Base-by-base conservation (phyloP, 2,888 invertebrate species). In the Drosophila maculinotata region DNA sequence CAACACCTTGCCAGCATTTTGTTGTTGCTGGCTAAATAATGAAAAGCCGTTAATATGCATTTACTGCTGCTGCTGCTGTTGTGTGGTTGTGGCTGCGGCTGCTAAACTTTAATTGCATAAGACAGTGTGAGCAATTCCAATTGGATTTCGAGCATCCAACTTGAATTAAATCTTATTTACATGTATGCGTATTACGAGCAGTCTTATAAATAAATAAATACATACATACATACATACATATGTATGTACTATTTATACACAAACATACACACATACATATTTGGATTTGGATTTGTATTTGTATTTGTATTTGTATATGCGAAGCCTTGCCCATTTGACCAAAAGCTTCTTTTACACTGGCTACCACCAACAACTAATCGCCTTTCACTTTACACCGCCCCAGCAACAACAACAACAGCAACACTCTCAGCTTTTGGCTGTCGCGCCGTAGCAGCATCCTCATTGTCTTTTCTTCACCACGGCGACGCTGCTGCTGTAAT, bases 401-500 rank as follows among this genome's bases (percentile, higher is more conserved):
- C 35, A 54, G 5, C 45, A 52, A 15, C 45, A 57, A 25, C 17
- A 39, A n/a, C 38, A 67, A 5, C 41, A 47, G n/a, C 44, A 56
- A 54, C 54, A 66, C 57, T 57, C 60, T 47, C 57, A 47, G 54
- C 31, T n/a, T 47, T 53, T 31, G 41, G 36, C 49, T 57, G 57
- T 39, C 36, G 49, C 58, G n/a, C n/a, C 20, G 20, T 4, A 3
- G 54, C 60, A 65, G 71, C 72, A 80, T 83, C 80, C 69, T 81
- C 60, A 68, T 78, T 78, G 75, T 76, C 78, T 77, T 77, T 77
- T 74, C 76, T 77, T 77, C 76, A 78, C 78, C 76, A 78, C 76
- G 73, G 71, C 81, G 73, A 63, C 76, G 69, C 70, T 70, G 76
- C 82, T 81, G 84, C 76, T 79, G 81, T 87, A 81, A 85, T 84